Evolutionary conservation across 2,888 invertebrate species (phyloP).

Genomic region (Acholoe squamosa): DNA sequence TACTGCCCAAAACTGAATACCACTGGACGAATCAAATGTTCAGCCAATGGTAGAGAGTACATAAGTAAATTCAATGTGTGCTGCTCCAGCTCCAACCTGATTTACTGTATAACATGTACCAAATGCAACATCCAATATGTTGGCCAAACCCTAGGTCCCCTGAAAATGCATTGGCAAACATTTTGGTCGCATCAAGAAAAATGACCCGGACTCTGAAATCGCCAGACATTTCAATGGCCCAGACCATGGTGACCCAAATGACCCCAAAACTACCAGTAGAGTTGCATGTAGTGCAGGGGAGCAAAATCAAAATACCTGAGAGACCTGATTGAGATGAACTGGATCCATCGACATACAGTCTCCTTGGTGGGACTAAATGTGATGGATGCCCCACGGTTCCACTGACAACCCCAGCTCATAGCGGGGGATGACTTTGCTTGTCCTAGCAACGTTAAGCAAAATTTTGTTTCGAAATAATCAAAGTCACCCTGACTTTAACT

Average conservation of each 20-base stretch:
- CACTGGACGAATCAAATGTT: neutral
- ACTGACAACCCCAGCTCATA: no score
- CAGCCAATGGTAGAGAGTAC: neutral
- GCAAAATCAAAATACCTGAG: neutral
- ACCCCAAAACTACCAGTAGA: neutral
- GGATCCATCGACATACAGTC: neutral
- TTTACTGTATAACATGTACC: neutral
- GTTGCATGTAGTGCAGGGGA: no score
- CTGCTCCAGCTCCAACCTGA: neutral
- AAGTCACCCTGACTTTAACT: no score
- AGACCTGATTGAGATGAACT: neutral
- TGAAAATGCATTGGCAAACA: neutral
- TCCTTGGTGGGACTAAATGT: neutral
- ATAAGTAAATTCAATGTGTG: neutral
- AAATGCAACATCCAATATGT: neutral
- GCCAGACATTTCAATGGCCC: neutral
- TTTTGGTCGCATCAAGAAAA: no score
- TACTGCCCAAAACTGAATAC: constrained; percentile 6
- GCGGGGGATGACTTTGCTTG: no score
- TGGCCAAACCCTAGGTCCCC: neutral
- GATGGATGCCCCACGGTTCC: no score
- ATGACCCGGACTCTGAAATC: neutral
- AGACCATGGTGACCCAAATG: neutral
- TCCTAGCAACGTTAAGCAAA: no score
- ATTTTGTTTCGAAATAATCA: no score